Evolutionary conservation across 2,888 invertebrate genomes (phyloP).

Genomic region (Nasonovia ribisnigri): DNA sequence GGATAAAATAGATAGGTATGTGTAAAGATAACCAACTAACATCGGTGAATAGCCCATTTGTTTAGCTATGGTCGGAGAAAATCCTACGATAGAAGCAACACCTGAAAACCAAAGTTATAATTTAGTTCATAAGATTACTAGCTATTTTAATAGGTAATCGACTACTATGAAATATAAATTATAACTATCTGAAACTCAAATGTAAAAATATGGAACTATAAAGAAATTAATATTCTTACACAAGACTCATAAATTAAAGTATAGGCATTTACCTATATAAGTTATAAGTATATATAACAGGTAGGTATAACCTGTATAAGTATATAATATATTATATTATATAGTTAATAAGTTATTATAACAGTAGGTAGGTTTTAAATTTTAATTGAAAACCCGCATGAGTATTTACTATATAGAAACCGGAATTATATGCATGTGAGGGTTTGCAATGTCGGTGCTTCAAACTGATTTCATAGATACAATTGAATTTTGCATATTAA

Average conservation of each 20-base stretch:
- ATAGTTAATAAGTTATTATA: too few relatives aligned
- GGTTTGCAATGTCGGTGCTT: too few relatives aligned
- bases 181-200: neutral
- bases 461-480: neutral
- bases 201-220: neutral
- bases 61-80: constrained; percentile 78
- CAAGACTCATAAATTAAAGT: too few relatives aligned
- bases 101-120: constrained; percentile 73
- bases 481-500: neutral
- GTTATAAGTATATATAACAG: too few relatives aligned
- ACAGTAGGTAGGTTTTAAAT: too few relatives aligned
- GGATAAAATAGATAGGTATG: constrained; percentile 82
- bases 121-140: neutral
- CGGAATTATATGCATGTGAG: neutral
- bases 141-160: neutral
- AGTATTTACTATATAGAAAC: too few relatives aligned
- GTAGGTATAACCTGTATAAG: too few relatives aligned
- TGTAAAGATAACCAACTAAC: constrained; percentile 85
- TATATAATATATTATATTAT: too few relatives aligned
- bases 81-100: constrained; percentile 85
- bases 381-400: too few relatives aligned
- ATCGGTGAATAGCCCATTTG: constrained; percentile 86
- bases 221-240: too few relatives aligned
- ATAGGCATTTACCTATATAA: too few relatives aligned
- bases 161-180: neutral